A percentile compares a stretch with the other conserved stretches of the same genome.
phyloP scores from a whole-genome alignment of 2,113 vertebrate species.

The Trichomycterus rosablanca region DNA sequence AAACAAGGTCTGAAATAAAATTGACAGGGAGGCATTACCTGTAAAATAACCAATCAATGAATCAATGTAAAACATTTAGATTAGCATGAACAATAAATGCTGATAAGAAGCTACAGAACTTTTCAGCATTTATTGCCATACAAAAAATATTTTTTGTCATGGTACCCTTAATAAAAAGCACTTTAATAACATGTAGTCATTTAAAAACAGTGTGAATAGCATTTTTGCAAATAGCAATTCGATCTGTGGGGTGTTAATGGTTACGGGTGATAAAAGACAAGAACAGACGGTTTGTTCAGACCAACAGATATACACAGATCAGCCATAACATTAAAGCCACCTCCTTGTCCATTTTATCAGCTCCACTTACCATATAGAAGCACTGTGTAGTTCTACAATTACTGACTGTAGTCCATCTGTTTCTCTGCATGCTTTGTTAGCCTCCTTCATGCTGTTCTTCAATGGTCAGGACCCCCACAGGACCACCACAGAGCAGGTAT shows the following conservation, averaged over 20 bases:
- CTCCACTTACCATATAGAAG: no score
- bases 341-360: no score
- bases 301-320: background rate
- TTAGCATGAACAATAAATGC: background rate
- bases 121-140: slow-evolving; percentile 18
- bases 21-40: no score
- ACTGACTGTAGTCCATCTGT: no score
- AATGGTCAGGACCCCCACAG: no score
- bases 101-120: background rate
- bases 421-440: no score
- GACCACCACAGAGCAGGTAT: no score
- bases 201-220: background rate
- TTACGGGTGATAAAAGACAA: background rate
- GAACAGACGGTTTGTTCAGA: background rate
- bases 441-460: no score
- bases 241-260: slow-evolving; percentile 15
- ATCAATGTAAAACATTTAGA: background rate
- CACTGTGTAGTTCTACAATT: no score
- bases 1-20: background rate
- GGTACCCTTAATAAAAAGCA: slow-evolving; percentile 35
- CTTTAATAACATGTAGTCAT: slow-evolving; percentile 2
- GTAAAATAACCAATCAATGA: background rate
- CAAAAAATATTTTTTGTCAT: slow-evolving; percentile 41
- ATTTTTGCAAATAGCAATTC: background rate
- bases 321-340: no score